Evolutionary conservation across 2,797 vertebrate species (phyloP).

Genomic region (Sciurus vulgaris): DNA sequence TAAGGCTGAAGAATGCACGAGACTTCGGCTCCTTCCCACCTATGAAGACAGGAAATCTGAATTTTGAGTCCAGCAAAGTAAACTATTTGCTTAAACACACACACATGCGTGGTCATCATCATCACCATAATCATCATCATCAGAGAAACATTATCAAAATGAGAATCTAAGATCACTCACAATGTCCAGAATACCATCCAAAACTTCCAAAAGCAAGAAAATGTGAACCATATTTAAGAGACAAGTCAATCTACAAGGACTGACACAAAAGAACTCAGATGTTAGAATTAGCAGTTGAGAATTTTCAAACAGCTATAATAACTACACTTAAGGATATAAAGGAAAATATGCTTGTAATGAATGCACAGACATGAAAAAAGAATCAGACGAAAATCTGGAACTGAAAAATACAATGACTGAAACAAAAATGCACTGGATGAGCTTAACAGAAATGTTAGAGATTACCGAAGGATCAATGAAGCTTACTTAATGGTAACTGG

Average conservation of each 20-base stretch:
- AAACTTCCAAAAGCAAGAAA: constrained; percentile 27
- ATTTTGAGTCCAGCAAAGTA: background rate
- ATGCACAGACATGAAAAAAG: background rate
- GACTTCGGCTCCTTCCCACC: background rate
- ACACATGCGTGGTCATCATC: background rate
- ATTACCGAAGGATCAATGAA: background rate
- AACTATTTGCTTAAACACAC: background rate
- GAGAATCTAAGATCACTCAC: background rate
- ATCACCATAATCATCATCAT: background rate
- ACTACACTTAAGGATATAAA: background rate
- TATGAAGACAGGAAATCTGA: background rate
- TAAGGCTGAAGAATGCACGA: background rate
- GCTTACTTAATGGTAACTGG: background rate
- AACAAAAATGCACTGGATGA: background rate
- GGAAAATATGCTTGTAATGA: constrained; percentile 11
- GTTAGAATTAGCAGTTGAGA: background rate
- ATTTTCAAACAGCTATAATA: background rate
- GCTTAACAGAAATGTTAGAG: background rate
- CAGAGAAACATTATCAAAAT: background rate
- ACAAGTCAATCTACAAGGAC: constrained; percentile 11
- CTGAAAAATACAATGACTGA: constrained; percentile 14
- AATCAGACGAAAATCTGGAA: background rate
- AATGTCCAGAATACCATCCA: background rate
- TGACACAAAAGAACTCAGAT: background rate
- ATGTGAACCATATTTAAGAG: constrained; percentile 14